phyloP scores from a whole-genome alignment of 2,113 vertebrate genomes.

The Gallinago undulata region DNA sequence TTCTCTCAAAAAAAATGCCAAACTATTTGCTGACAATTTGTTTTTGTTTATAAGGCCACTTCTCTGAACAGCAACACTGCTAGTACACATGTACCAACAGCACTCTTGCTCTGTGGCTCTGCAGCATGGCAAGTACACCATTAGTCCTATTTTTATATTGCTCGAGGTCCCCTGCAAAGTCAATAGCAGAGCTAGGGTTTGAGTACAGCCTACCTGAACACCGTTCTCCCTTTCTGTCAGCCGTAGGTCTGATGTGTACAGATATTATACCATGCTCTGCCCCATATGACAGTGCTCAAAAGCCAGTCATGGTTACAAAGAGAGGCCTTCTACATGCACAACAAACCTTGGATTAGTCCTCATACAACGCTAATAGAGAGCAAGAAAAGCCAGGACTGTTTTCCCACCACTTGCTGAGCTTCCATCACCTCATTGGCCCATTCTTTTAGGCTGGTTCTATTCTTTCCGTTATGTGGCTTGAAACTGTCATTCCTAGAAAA shows the following conservation, averaged over 20 bases:
- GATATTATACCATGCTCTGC: fast-evolving
- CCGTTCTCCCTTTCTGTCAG: neutral
- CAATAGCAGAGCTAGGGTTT: neutral
- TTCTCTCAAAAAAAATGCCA: neutral
- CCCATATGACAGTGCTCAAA: neutral
- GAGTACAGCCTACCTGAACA: neutral
- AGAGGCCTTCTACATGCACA: neutral
- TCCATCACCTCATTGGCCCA: neutral
- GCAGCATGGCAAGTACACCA: fast-evolving
- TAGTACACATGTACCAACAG: neutral
- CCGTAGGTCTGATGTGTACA: fast-evolving
- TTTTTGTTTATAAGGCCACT: neutral
- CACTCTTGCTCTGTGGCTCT: neutral
- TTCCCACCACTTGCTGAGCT: neutral
- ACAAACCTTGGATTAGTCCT: neutral
- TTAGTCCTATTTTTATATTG: neutral
- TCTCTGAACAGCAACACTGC: neutral
- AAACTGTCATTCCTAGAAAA: neutral
- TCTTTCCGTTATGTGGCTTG: neutral
- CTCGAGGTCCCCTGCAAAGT: neutral
- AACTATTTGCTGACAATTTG: neutral
- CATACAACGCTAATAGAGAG: neutral
- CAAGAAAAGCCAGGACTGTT: neutral
- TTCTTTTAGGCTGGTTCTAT: neutral
- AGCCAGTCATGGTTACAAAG: neutral